Conservation (phyloP, 2,888 invertebrate genomes). For the Tyria jacobaeae region DNA sequence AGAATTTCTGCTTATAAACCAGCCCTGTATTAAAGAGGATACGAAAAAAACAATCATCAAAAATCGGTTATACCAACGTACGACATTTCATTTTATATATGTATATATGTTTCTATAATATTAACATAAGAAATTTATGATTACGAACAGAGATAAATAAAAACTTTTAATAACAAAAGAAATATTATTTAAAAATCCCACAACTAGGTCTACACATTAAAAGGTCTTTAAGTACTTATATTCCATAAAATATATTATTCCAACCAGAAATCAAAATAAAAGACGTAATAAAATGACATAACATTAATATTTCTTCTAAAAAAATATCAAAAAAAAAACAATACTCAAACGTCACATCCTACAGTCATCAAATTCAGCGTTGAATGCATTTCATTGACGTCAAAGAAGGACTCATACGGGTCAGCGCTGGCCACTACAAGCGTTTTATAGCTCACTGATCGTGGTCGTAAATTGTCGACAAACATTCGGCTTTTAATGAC, state of each 20-base stretch:
- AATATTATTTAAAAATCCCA: too few relatives aligned
- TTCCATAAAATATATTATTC: background rate
- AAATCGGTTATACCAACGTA: too few relatives aligned
- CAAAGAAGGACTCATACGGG: slow-evolving; percentile 39
- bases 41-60: too few relatives aligned
- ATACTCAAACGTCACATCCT: slow-evolving; percentile 17
- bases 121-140: too few relatives aligned
- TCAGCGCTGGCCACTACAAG: slow-evolving; percentile 34
- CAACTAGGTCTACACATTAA: background rate
- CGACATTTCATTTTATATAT: too few relatives aligned
- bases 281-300: background rate
- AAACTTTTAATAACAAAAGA: too few relatives aligned
- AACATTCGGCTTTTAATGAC: slow-evolving; percentile 47
- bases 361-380: slow-evolving; percentile 28
- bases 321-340: background rate
- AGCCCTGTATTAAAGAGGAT: too few relatives aligned
- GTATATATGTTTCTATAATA: too few relatives aligned
- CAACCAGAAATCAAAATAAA: background rate
- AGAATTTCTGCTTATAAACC: too few relatives aligned
- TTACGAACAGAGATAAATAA: too few relatives aligned
- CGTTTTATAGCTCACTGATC: slow-evolving; percentile 48
- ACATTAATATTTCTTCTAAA: background rate
- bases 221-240: background rate
- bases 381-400: slow-evolving; percentile 33
- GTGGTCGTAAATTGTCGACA: slow-evolving; percentile 49